phyloP scores from a whole-genome alignment of 2,797 vertebrate genomes.

The Neostethus bicornis region DNA sequence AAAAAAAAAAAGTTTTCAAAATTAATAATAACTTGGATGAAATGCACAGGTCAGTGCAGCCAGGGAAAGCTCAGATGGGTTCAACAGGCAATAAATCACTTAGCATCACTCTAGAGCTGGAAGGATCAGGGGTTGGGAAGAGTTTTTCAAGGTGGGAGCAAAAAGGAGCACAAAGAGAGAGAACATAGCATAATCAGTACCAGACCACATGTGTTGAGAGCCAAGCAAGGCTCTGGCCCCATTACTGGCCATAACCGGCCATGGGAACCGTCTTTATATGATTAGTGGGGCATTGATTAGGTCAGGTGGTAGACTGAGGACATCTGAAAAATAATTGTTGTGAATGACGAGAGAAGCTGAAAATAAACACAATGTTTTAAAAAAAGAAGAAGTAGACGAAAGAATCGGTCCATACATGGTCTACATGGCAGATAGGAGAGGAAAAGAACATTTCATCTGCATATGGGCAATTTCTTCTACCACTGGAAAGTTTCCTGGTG shows the following conservation, averaged over 20 bases:
- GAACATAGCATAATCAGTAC: slow-evolving; percentile 52
- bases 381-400: slow-evolving; percentile 11
- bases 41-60: slow-evolving; percentile 10
- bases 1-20: not conserved
- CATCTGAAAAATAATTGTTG: slow-evolving; percentile 36
- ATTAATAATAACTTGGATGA: not conserved
- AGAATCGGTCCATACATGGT: slow-evolving; percentile 27
- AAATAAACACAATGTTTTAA: not conserved
- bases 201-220: slow-evolving; percentile 46
- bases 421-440: slow-evolving; percentile 26
- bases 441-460: slow-evolving; percentile 53
- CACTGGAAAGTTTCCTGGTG: slow-evolving; percentile 71
- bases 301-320: slow-evolving; percentile 41
- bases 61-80: slow-evolving; percentile 46
- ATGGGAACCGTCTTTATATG: slow-evolving; percentile 66
- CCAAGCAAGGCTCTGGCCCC: slow-evolving; percentile 37
- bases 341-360: slow-evolving; percentile 17
- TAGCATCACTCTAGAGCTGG: slow-evolving; percentile 14
- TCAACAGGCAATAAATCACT: slow-evolving; percentile 50
- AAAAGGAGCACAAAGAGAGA: slow-evolving; percentile 24
- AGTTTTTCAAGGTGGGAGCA: slow-evolving; percentile 16
- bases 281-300: slow-evolving; percentile 49
- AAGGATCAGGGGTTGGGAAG: not conserved
- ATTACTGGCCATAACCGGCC: slow-evolving; percentile 49
- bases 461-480: slow-evolving; percentile 59